Base-by-base conservation (phyloP, 2,888 invertebrate genomes). In the Clusia tigrina region DNA sequence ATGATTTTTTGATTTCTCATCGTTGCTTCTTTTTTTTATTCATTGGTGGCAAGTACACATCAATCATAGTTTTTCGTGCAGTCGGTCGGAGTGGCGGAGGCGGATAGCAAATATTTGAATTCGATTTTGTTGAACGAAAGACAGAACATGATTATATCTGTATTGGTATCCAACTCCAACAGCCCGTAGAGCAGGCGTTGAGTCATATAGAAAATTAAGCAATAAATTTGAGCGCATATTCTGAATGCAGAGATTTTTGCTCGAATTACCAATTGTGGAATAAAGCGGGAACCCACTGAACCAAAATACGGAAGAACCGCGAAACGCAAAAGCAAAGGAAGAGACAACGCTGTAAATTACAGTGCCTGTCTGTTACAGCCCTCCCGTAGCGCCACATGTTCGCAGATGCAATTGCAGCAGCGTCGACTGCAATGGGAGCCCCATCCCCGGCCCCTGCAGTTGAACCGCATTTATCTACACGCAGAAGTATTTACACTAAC, bases 401-500 rank as follows among this genome's bases (percentile, higher is more conserved):
- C 59, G 57, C 23, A 51, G 65, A 61, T 60, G 62, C 46, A 62
- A 60, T 38, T 62, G 58, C 60, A 64, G 22, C 51, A 51, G 51
- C 22, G 52, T 22, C 5, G 9, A 24, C 17, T 54, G 54, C 32
- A 54, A 32, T 18, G 20, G 32, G n/a, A 54, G 37, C 15, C 32
- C n/a, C 18, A 32, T 10, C 32, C 18, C 20, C 20, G 17, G 63
- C 55, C 58, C 12, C 57, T 12, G 22, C 24, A 56, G 48, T 51
- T 58, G 22, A 26, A n/a, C 51, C n/a, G 57, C 77, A 77, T 74
- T 73, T 77, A 74, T n/a, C n/a, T n/a, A n/a, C n/a, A n/a, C n/a
- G n/a, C n/a, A n/a, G n/a, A n/a, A n/a, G n/a, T n/a, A n/a, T 77
- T 77, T 77, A 76, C 73, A 76, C 76, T 70, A 71, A 73, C 73